A percentile compares a stretch with the other conserved stretches of the same genome.
Conservation (phyloP, 2,888 invertebrate species). For the Drosophila stalkeri region DNA sequence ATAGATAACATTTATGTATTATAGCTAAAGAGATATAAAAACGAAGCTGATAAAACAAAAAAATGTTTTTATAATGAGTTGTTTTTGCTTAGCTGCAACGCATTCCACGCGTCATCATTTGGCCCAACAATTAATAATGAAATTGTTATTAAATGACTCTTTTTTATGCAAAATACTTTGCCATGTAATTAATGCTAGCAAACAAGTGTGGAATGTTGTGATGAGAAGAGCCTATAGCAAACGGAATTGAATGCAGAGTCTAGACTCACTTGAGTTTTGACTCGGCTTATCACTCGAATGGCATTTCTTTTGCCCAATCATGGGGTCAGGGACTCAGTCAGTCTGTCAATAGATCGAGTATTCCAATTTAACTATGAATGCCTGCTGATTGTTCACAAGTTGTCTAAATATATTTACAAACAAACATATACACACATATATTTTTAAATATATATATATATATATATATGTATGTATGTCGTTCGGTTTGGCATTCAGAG, state of each 20-base stretch:
- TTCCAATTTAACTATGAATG: slow-evolving; percentile 13
- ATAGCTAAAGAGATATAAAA: background rate
- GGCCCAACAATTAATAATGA: slow-evolving; percentile 48
- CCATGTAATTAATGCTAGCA: slow-evolving; percentile 24
- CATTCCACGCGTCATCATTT: slow-evolving; percentile 54
- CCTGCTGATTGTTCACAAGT: slow-evolving; percentile 25
- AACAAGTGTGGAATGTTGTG: background rate
- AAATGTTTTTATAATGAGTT: slow-evolving; percentile 34
- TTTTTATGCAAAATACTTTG: slow-evolving; percentile 16
- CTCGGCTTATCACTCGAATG: slow-evolving; percentile 23
- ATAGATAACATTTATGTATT: slow-evolving; percentile 3
- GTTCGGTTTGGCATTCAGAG: background rate
- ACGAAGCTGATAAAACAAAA: slow-evolving; percentile 24
- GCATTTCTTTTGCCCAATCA: slow-evolving; percentile 8
- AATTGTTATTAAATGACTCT: slow-evolving; percentile 53
- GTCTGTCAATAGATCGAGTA: background rate
- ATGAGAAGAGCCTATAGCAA: slow-evolving; percentile 11
- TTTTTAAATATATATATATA: background rate
- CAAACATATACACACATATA: background rate
- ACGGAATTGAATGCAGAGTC: slow-evolving; percentile 5
- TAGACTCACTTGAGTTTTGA: background rate
- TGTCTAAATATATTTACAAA: background rate
- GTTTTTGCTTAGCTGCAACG: slow-evolving; percentile 23
- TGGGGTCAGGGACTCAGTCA: slow-evolving; percentile 44
- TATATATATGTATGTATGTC: background rate